These are phyloP conservation scores for Drosophila nikananu DNA, from an alignment of 1,140 invertebrate species.

Conservation along the genomic window DNA sequence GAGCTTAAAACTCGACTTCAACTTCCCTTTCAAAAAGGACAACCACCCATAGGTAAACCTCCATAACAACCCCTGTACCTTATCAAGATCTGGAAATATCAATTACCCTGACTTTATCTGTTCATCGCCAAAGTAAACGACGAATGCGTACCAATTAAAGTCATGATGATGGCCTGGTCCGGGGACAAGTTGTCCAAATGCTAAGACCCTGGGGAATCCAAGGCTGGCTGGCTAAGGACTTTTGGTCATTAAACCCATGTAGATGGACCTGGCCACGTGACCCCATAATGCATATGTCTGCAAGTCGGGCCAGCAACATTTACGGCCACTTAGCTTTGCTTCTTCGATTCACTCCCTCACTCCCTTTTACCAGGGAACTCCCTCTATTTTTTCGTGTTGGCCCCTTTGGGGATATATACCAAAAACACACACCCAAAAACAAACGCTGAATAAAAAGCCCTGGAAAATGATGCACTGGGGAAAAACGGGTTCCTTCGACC, in stretches of 20 bases:
- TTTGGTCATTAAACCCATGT: constrained; percentile 34
- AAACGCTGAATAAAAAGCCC: constrained; percentile 38
- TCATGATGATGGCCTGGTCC: constrained; percentile 15
- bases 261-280: constrained; percentile 59
- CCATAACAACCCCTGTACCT: constrained; percentile 29
- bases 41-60: background rate
- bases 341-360: constrained; percentile 11
- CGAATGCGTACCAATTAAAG: constrained; percentile 55
- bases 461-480: constrained; percentile 54
- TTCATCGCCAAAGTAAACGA: constrained; percentile 51
- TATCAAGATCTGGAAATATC: constrained; percentile 53
- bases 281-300: constrained; percentile 56
- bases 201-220: constrained; percentile 15
- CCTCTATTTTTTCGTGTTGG: constrained; percentile 8
- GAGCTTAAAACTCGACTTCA: background rate
- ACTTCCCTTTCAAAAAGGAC: background rate
- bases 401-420: constrained; percentile 19
- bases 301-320: constrained; percentile 43
- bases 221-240: constrained; percentile 14
- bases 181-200: constrained; percentile 28
- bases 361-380: background rate
- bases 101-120: constrained; percentile 52
- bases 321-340: constrained; percentile 37
- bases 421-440: constrained; percentile 26
- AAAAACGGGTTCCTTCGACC: constrained; percentile 35